Evolutionary conservation across 2,797 vertebrate genomes (phyloP), one percentile per base, ranked within the genome.

Genomic region (Lepilemur septentrionalis): DNA sequence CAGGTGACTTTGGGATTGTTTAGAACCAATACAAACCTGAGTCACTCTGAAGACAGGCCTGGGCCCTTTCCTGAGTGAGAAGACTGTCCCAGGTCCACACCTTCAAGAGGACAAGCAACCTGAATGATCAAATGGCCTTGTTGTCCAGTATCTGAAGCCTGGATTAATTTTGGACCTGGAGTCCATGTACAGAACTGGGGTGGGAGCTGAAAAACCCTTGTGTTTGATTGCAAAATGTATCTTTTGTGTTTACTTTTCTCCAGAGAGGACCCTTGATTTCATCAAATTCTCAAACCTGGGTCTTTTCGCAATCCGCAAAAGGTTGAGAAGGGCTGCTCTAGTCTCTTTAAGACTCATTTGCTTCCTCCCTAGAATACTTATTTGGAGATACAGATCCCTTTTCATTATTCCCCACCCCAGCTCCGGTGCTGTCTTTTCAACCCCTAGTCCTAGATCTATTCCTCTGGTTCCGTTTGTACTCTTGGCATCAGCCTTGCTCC

Each of bases 341-440:
- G 41, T 87, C 6, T 94, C 72, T 85, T 81, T 73, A 85, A 95
- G 18, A 95, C 92, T 57, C 35, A 35, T 80, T 93, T 80, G 41
- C 50, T 80, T 82, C 12, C 25, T 91, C 10, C n/a, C 6, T 76
- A 69, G 35, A 87, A 41, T 55, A 18, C 52, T 81, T 78, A 55
- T 83, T 67, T 76, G 82, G 46, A 41, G 52, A 82, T 41, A 50
- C 9, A 69, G 52, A 48, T 50, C n/a, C n/a, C 52, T 92, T 55
- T 55, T 67, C 17, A 48, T 79, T 22, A 25, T 70, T 93, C n/a
- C 59, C 48, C 5, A 48, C 35, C 23, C n/a, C 8, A 20, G 43
- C 18, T 4, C 35, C 55, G 17, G 7, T 12, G 7, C 0, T 50
- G 6, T 61, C 75, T 89, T 23, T 52, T 70, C 72, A 93, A 94